These are phyloP conservation scores for Tortricodes alternella DNA, from an alignment of 2,888 invertebrate genomes.

Conservation along the genomic window DNA sequence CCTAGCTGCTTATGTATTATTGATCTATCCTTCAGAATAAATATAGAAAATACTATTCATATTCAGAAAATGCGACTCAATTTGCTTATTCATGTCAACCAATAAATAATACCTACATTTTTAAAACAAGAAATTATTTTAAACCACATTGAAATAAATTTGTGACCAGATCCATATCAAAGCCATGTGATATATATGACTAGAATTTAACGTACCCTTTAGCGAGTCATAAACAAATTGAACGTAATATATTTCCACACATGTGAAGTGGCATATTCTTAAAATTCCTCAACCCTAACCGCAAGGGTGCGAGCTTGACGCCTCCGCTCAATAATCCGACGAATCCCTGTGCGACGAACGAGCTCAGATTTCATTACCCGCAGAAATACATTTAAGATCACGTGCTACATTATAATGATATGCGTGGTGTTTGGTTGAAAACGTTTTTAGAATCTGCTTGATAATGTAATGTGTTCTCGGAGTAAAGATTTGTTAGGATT, in stretches of 20 bases:
- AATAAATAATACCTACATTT: too few species aligned
- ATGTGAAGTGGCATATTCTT: neutral
- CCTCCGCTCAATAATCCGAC: slow-evolving; percentile 43
- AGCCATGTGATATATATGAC: too few species aligned
- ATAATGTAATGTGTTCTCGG: neutral
- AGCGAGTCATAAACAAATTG: neutral
- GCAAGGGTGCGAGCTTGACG: slow-evolving; percentile 47
- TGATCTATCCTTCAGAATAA: too few species aligned
- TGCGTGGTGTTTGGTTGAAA: neutral
- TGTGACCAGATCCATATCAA: too few species aligned
- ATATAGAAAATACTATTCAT: too few species aligned
- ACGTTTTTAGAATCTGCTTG: neutral
- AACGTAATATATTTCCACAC: neutral
- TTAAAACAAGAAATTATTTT: too few species aligned
- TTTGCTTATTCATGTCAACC: too few species aligned
- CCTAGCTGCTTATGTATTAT: too few species aligned
- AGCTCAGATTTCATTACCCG: slow-evolving; percentile 55
- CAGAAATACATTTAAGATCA: slow-evolving; percentile 38
- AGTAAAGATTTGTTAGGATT: neutral
- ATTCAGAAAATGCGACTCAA: too few species aligned
- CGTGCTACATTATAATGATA: slow-evolving; percentile 9
- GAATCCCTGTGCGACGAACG: slow-evolving; percentile 30
- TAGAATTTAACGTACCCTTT: neutral
- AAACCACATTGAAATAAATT: too few species aligned
- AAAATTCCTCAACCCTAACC: slow-evolving; percentile 49